Percentiles rank a stretch among this genome's conserved stretches.
Conservation (phyloP, 2,797 vertebrate genomes). For the Syndactyla subalaris region DNA sequence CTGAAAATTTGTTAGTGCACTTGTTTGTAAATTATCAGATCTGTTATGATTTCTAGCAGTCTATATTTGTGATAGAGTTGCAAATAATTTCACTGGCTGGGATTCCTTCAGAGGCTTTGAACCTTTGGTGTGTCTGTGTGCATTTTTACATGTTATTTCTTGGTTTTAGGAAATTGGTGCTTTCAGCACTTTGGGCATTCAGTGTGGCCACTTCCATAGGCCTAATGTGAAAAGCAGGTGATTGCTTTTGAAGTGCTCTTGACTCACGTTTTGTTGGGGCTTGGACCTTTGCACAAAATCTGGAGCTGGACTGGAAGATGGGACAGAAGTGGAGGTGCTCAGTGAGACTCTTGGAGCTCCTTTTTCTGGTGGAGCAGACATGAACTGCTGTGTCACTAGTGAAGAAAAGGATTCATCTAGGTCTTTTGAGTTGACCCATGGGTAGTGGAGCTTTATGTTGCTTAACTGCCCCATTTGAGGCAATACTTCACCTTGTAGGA, state of each 20-base stretch:
- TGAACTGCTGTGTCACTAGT: background rate
- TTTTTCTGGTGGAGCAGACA: background rate
- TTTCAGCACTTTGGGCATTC: background rate
- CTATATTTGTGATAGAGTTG: background rate
- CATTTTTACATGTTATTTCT: background rate
- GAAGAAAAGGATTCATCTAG: background rate
- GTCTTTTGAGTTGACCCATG: background rate
- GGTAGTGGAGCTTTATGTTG: background rate
- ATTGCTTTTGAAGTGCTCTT: background rate
- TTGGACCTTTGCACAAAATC: background rate
- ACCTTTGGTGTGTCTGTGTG: rapidly evolving
- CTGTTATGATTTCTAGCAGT: background rate
- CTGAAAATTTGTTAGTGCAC: background rate
- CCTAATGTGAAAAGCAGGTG: background rate
- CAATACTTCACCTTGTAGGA: background rate
- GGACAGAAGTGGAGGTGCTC: background rate
- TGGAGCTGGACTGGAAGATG: background rate
- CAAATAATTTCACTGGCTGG: background rate
- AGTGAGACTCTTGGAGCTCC: background rate
- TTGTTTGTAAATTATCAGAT: background rate
- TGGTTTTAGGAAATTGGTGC: background rate
- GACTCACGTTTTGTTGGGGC: background rate
- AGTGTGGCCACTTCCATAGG: background rate
- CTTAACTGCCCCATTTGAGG: background rate
- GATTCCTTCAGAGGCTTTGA: background rate